Evolutionary conservation across 2,797 vertebrate species (phyloP).

Genomic region (Pitangus sulphuratus): DNA sequence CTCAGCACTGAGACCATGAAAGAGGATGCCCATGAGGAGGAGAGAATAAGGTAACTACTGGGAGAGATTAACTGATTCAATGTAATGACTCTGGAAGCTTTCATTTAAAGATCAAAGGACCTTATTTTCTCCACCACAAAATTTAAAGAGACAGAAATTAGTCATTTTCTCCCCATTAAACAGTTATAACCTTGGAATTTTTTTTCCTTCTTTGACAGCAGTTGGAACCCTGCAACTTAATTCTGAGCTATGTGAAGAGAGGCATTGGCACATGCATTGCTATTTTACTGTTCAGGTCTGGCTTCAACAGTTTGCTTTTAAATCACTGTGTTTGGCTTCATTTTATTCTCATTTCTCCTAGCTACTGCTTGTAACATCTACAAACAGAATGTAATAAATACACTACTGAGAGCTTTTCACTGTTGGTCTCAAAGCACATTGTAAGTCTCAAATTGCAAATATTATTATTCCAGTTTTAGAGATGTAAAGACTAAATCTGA

Average conservation of each 20-base stretch:
- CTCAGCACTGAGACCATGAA: slow-evolving; percentile 64
- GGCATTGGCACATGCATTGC: background rate
- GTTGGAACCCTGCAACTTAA: slow-evolving; percentile 10
- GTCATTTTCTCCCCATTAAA: slow-evolving; percentile 51
- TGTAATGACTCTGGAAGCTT: slow-evolving; percentile 68
- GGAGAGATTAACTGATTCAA: slow-evolving; percentile 71
- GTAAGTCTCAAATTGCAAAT: slow-evolving; percentile 21
- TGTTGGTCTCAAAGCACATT: slow-evolving; percentile 8
- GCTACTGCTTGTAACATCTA: slow-evolving; percentile 4
- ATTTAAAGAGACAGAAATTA: slow-evolving; percentile 69
- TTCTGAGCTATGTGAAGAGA: background rate
- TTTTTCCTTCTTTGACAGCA: background rate
- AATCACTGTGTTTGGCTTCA: background rate
- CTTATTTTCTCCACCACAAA: slow-evolving; percentile 67
- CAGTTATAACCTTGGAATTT: slow-evolving; percentile 48
- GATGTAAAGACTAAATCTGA: background rate
- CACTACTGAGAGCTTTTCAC: slow-evolving; percentile 7
- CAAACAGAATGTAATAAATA: slow-evolving; percentile 20
- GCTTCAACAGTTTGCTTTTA: slow-evolving; percentile 13
- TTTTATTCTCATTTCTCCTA: slow-evolving; percentile 27
- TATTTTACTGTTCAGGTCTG: background rate
- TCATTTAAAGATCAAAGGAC: slow-evolving; percentile 71
- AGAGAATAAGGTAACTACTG: slow-evolving; percentile 66
- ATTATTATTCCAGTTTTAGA: slow-evolving; percentile 35
- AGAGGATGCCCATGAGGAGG: slow-evolving; percentile 64